Evolutionary conservation across 2,888 invertebrate species (phyloP).

Genomic region (Schrankia costaestrigalis): DNA sequence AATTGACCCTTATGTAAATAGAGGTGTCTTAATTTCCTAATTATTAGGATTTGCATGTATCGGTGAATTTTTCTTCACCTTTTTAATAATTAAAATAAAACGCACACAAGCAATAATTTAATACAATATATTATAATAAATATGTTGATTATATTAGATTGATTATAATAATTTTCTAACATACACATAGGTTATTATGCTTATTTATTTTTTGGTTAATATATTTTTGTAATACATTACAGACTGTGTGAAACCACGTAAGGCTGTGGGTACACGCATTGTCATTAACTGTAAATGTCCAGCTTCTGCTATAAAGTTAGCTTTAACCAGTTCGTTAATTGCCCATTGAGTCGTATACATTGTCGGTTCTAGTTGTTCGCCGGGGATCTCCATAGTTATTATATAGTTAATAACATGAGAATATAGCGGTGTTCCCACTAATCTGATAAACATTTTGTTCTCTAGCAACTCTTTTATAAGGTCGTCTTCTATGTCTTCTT

Average conservation of each 20-base stretch:
- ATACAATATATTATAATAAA: no score
- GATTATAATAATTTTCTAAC: no score
- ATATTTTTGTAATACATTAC: constrained; percentile 52
- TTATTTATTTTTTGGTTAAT: constrained; percentile 26
- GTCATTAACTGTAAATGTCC: constrained; percentile 58
- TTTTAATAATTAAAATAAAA: no score
- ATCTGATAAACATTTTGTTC: constrained; percentile 53
- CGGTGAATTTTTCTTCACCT: no score
- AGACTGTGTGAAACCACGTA: constrained; percentile 62
- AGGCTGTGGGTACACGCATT: constrained; percentile 51
- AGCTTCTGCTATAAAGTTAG: constrained; percentile 59
- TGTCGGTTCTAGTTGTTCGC: constrained; percentile 21
- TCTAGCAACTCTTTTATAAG: constrained; percentile 62
- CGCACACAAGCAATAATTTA: no score
- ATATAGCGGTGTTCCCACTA: constrained; percentile 61
- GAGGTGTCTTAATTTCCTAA: no score
- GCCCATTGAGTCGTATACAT: constrained; percentile 57
- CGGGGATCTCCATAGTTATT: constrained; percentile 31
- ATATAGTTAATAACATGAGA: constrained; percentile 52
- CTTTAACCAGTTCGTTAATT: constrained; percentile 44
- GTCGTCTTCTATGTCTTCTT: constrained; percentile 56
- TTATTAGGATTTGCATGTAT: no score
- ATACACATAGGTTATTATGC: constrained; percentile 25
- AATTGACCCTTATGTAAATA: no score
- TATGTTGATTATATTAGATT: no score